Conservation (phyloP, 2,797 vertebrate genomes). For the Urophycis tenuis region DNA sequence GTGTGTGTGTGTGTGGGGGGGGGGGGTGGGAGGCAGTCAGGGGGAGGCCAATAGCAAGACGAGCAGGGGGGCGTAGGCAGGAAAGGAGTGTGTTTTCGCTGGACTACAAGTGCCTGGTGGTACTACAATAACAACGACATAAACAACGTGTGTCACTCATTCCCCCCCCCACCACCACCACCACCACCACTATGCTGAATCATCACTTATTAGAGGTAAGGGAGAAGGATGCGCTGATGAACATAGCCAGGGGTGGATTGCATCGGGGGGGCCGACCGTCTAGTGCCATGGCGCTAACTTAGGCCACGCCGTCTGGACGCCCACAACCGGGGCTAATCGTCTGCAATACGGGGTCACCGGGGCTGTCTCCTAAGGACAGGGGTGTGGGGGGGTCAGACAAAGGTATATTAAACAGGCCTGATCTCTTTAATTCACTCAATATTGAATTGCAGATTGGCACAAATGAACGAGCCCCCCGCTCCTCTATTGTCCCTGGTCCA, state of each 20-base stretch:
- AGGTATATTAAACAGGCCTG: neutral
- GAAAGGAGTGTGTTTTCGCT: too few relatives aligned
- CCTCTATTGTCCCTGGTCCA: neutral
- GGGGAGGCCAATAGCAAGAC: neutral
- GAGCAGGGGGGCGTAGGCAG: too few relatives aligned
- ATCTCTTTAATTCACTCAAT: too few relatives aligned
- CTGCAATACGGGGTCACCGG: neutral
- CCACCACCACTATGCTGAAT: neutral
- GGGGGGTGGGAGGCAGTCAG: neutral
- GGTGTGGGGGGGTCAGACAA: neutral
- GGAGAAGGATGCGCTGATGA: neutral
- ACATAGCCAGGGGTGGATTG: neutral
- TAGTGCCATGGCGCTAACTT: neutral
- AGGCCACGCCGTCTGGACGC: too few relatives aligned
- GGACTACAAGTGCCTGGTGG: neutral
- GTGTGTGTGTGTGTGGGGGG: neutral
- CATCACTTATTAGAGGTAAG: neutral
- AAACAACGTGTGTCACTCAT: neutral
- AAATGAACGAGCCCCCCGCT: neutral
- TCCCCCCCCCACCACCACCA: too few relatives aligned
- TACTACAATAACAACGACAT: neutral
- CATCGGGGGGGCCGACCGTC: neutral
- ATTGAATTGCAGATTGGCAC: too few relatives aligned
- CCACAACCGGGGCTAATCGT: neutral
- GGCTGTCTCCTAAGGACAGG: neutral